A percentile compares a stretch with the other conserved stretches of the same genome.
These are phyloP conservation scores for Coregonus suidteri DNA, from an alignment of 2,797 vertebrate genomes.

Conservation along the genomic window DNA sequence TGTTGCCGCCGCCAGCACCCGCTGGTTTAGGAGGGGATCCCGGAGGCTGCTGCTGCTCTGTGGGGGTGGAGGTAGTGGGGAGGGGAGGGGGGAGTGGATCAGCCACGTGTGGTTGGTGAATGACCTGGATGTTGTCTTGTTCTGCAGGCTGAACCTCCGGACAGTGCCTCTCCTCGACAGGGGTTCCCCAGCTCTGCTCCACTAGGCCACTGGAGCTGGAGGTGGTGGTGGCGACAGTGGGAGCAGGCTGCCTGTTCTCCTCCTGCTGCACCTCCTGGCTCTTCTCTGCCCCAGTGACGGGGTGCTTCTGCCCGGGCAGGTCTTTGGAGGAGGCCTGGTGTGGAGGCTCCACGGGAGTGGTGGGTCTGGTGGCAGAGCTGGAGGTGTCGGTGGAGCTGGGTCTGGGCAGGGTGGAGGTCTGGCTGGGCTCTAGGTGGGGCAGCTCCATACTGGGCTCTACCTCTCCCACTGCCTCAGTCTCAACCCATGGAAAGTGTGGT, in stretches of 20 bases:
- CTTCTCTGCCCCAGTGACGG: slow-evolving; percentile 37
- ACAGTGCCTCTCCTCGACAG: slow-evolving; percentile 36
- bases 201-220: slow-evolving; percentile 37
- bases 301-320: slow-evolving; percentile 45
- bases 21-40: slow-evolving; percentile 50
- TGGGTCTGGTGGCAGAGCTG: slow-evolving; percentile 65
- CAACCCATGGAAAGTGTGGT: slow-evolving; percentile 30
- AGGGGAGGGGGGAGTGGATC: slow-evolving; percentile 15
- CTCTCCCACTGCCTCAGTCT: slow-evolving; percentile 34
- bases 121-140: background rate
- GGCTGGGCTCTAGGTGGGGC: slow-evolving; percentile 83
- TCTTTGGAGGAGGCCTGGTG: slow-evolving; percentile 63
- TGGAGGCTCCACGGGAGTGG: slow-evolving; percentile 65
- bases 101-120: slow-evolving; percentile 21
- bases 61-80: slow-evolving; percentile 18
- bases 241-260: slow-evolving; percentile 2
- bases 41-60: slow-evolving; percentile 52
- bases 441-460: slow-evolving; percentile 47
- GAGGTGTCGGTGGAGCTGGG: slow-evolving; percentile 68
- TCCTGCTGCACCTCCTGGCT: slow-evolving; percentile 33
- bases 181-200: slow-evolving; percentile 22
- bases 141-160: slow-evolving; percentile 49
- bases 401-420: slow-evolving; percentile 75
- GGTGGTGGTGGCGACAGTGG: slow-evolving; percentile 29
- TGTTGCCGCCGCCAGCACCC: background rate